phyloP scores from a whole-genome alignment of 2,888 invertebrate species.

The Zaprionus bogoriensis region DNA sequence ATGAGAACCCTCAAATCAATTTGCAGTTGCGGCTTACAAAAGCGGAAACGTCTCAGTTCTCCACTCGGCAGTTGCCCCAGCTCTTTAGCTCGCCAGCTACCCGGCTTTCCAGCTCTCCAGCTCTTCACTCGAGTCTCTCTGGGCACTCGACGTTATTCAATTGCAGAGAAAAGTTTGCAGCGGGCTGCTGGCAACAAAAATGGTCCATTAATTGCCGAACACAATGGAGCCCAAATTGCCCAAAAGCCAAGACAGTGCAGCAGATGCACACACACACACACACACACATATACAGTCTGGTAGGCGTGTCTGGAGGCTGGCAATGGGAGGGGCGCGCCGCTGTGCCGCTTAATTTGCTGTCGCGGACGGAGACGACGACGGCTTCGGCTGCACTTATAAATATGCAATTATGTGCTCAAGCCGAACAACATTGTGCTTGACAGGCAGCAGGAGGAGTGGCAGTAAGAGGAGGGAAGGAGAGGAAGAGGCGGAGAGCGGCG shows the following conservation, averaged over 20 bases:
- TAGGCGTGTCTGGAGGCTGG: not conserved
- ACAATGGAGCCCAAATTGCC: conserved; percentile 37
- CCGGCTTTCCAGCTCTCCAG: not conserved
- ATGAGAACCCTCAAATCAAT: conserved; percentile 55
- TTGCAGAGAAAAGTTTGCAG: conserved; percentile 36
- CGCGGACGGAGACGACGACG: conserved; percentile 22
- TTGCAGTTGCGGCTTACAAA: conserved; percentile 42
- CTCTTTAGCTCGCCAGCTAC: not conserved
- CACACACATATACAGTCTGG: no score
- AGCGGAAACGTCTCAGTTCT: conserved; percentile 13
- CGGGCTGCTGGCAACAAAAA: conserved; percentile 29
- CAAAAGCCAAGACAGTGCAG: conserved; percentile 19
- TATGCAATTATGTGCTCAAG: conserved; percentile 69
- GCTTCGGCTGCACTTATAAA: conserved; percentile 64
- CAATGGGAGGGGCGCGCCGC: not conserved
- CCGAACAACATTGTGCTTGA: conserved; percentile 60
- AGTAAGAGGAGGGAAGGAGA: not conserved
- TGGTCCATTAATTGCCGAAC: conserved; percentile 58
- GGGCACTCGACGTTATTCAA: conserved; percentile 37
- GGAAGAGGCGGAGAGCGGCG: not conserved
- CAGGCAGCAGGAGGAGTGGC: conserved; percentile 13
- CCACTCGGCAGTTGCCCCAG: not conserved
- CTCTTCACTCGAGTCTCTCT: not conserved
- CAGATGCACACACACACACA: not conserved
- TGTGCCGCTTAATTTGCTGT: conserved; percentile 59